Evolutionary conservation across 2,113 vertebrate species (phyloP), one percentile per base, ranked within the genome.

Genomic region (Megaceryle maxima): DNA sequence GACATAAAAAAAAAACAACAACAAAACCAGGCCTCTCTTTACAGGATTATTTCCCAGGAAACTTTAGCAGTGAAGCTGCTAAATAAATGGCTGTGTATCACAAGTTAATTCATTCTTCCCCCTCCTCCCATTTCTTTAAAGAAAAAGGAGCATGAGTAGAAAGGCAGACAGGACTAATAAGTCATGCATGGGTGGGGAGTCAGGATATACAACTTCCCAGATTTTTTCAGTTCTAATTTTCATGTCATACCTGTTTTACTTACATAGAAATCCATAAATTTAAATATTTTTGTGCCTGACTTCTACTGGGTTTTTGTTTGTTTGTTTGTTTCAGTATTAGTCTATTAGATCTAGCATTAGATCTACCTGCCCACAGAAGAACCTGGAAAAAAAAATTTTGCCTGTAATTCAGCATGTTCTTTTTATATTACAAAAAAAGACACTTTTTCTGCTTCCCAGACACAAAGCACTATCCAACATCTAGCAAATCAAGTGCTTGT

Each of bases 31-130:
- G 37, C 44, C 59, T 92, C 21, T 75, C 25, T 92, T 95, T 57
- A 76, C 46, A 56, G 77, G 64, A 70, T 46, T 60, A 20, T 94
- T 95, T 87, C 91, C 83, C 53, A 78, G 68, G 66, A 74, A 89
- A 95, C 64, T 84, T 75, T 8, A 68, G 73, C 56, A 81, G 59
- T 86, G 48, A 69, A 80, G 50, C 10, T 72, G 55, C 63, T 92
- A 95, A 84, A 92, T 79, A 84, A 92, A 80, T 72, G 90, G 63
- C 57, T 77, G n/a, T 43, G 75, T 39, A 83, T 88, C 79, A 86
- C 60, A 70, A 74, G 55, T 86, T 73, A 91, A 92, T 88, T 92
- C 41, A 80, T 46, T 69, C 62, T 82, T 37, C 13, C 29, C 10
- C 13, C 26, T 20, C 15, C 19, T 37, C 35, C 35, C 7, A 24